Percentiles rank a stretch among this genome's conserved stretches.
Conservation (phyloP, 2,888 invertebrate species). For the Sminthurides aquaticus region DNA sequence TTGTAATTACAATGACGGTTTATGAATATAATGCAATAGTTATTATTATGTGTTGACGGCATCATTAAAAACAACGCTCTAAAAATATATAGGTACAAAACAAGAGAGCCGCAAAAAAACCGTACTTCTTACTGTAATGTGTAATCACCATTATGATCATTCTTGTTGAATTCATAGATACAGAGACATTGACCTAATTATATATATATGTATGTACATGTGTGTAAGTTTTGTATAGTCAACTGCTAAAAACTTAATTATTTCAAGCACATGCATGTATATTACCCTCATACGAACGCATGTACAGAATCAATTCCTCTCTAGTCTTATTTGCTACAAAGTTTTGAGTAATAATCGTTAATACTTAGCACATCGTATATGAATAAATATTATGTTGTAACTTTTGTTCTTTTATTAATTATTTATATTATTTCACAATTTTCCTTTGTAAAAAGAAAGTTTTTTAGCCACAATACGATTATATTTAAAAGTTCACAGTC, state of each 20-base stretch:
- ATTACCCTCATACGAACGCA: too few relatives aligned
- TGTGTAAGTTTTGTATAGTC: neutral
- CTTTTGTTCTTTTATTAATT: neutral
- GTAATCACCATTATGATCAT: neutral
- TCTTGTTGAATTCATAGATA: neutral
- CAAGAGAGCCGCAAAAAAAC: constrained; percentile 19
- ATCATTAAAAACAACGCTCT: constrained; percentile 20
- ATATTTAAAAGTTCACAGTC: neutral
- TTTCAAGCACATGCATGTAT: neutral
- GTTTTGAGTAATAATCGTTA: neutral
- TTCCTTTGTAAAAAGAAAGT: neutral
- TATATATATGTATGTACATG: too few relatives aligned
- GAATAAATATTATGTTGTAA: neutral
- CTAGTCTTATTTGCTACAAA: too few relatives aligned
- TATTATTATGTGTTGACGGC: constrained; percentile 6
- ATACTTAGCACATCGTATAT: neutral
- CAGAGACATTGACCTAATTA: neutral
- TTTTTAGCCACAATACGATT: neutral
- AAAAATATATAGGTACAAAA: constrained; percentile 23
- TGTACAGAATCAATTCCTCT: too few relatives aligned
- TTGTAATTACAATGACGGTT: neutral
- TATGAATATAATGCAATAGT: neutral
- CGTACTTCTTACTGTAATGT: neutral
- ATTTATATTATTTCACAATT: neutral
- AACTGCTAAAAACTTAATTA: neutral